Base-by-base conservation (phyloP, 2,888 invertebrate species). In the Silvanus unidentatus region DNA sequence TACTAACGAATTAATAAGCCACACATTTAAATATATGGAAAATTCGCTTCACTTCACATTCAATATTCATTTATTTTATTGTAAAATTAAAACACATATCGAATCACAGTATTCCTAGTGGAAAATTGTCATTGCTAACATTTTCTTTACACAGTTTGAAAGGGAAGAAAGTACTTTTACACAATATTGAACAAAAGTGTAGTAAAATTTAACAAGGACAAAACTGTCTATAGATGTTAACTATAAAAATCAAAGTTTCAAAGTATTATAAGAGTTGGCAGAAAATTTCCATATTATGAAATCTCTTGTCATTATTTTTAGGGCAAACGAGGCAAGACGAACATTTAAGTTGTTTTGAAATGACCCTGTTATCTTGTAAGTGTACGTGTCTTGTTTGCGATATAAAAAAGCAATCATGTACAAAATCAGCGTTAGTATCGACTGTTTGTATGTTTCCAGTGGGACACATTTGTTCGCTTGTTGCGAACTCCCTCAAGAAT, bases 401-500 rank as follows among this genome's bases (percentile, higher is more conserved):
- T 71, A 72, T 70, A 72, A 71, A 72, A 71, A 72, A 67, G 72
- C 71, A 71, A 72, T 72, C 72, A 70, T 70, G 70, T 71, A 70
- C 70, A 70, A 70, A 71, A 71, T 72, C 71, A 70, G 69, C 63
- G 67, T 64, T 62, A 59, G 66, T 70, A 70, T 70, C 69, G 71
- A 71, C 69, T 69, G 67, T 71, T 70, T 64, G 66, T 66, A 72
- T 71, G 70, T 72, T 69, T 66, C 72, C 72, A 59, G 63, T 63
- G 71, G 72, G 72, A 72, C 67, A 64, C 72, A 72, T 72, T 72
- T 70, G 69, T 70, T 63, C 65, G 63, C 64, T 64, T 62, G 66
- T 64, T 67, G 60, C 62, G 59, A 62, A 64, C 62, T 65, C 69
- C 70, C 70, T 56, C 54, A 61, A 66, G 72, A 64, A 68, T 66